These are phyloP conservation scores for Diogma glabrata DNA, from an alignment of 2,888 invertebrate genomes.

Conservation along the genomic window DNA sequence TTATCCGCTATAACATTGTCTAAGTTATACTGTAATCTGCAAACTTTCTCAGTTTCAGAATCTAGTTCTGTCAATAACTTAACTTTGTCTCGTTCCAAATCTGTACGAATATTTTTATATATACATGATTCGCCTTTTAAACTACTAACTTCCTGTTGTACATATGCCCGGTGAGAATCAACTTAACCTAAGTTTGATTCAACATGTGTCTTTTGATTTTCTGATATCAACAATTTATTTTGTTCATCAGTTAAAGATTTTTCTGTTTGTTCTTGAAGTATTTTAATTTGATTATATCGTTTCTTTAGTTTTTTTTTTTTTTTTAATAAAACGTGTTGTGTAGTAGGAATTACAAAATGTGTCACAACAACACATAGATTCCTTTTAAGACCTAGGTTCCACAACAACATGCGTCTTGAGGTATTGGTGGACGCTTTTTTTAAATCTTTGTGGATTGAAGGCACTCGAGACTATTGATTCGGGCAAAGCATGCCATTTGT, in stretches of 20 bases:
- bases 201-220: conserved; percentile 49
- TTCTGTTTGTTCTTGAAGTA: conserved; percentile 66
- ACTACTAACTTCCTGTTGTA: conserved; percentile 46
- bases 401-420: too few species aligned
- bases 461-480: too few species aligned
- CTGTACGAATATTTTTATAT: conserved; percentile 48
- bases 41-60: conserved; percentile 57
- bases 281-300: conserved; percentile 46
- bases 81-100: conserved; percentile 62
- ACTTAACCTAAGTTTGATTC: conserved; percentile 45
- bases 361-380: too few species aligned
- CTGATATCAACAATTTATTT: conserved; percentile 49
- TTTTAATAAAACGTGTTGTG: conserved; percentile 38
- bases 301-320: conserved; percentile 43
- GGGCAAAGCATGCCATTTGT: too few species aligned
- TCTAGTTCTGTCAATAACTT: conserved; percentile 52
- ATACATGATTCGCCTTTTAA: conserved; percentile 52
- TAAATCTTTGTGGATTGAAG: too few species aligned
- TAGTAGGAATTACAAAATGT: too few species aligned
- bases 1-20: conserved; percentile 46
- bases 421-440: too few species aligned
- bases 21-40: conserved; percentile 51
- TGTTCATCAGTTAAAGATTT: conserved; percentile 57
- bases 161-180: conserved; percentile 46
- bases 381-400: too few species aligned